Evolutionary conservation across 35 echinoderm and acorn worm genomes (phyloP), one percentile per base, ranked within the genome.

Genomic region (Ophiothrix spiculata): DNA sequence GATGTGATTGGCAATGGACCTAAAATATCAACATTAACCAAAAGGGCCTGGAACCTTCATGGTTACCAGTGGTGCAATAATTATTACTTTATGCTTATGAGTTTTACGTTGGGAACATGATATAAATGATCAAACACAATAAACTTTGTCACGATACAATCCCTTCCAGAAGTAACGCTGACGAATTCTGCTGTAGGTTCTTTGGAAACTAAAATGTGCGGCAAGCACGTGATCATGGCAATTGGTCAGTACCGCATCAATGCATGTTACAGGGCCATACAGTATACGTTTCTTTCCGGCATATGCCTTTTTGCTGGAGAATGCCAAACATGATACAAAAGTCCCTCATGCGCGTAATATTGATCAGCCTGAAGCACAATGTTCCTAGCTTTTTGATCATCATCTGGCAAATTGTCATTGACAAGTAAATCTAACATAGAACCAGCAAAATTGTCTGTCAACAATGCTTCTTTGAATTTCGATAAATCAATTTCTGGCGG

Each of bases 271-370:
- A 25, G 80, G 80, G 15, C 39, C 33, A 46, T 82, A 82, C 12
- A 1, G 28, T 39, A 36, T n/a, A 45, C 80, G 40, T 45, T 82
- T 2, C 80, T 1, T 12, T 82, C 39, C 8, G 80, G 80, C 1
- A 37, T 39, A 82, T 82, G 80, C 1, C 80, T 36, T 42, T 45
- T 82, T 4, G 80, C 80, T 4, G 80, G 80, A 40, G 80, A 42
- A 46, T 2, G 39, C 80, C 80, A 82, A 56, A 82, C 32, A 12
- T 82, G 80, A 82, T 82, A 82, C 39, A 82, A 82, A 29, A 82
- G 46, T 17, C 46, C 42, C 8, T 82, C 39, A 82, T 82, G 80
- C 19, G 46, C 80, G 46, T 54, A 82, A 82, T 82, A 82, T 46
- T 82, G 80, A 56, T 82, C 80, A n/a, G 80, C 39, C 32, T 82